phyloP scores from a whole-genome alignment of 1,140 invertebrate species.

The Portunus trituberculatus region DNA sequence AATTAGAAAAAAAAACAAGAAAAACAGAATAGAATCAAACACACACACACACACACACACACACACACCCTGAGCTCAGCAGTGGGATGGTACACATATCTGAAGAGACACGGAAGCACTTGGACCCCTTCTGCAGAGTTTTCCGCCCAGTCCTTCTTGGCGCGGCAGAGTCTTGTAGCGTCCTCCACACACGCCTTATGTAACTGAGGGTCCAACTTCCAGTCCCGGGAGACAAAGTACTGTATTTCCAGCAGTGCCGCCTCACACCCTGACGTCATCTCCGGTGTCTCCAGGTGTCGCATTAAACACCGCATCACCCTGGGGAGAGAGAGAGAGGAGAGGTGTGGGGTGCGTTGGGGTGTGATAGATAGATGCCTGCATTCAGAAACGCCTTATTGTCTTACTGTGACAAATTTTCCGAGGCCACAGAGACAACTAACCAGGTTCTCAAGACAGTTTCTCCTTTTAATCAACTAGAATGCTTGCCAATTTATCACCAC shows the following conservation, averaged over 20 bases:
- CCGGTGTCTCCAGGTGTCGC: conserved; percentile 91
- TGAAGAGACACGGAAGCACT: conserved; percentile 95
- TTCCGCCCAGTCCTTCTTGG: conserved; percentile 89
- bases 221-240: conserved; percentile 97
- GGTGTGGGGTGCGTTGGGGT: neutral
- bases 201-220: conserved; percentile 93
- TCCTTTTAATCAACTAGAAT: no score
- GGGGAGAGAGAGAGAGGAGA: conserved; percentile 79
- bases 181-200: conserved; percentile 93
- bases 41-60: no score
- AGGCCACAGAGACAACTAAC: no score
- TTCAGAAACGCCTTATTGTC: no score
- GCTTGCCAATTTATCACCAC: no score
- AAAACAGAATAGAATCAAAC: no score
- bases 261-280: conserved; percentile 95
- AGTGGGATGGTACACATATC: conserved; percentile 89
- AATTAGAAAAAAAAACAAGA: neutral
- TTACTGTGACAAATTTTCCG: no score
- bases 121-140: conserved; percentile 87
- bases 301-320: conserved; percentile 96
- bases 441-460: no score
- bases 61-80: conserved; percentile 83
- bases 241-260: conserved; percentile 96
- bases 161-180: conserved; percentile 90
- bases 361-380: neutral